phyloP scores from a whole-genome alignment of 1,140 invertebrate genomes.

The Parapsyche elsis region DNA sequence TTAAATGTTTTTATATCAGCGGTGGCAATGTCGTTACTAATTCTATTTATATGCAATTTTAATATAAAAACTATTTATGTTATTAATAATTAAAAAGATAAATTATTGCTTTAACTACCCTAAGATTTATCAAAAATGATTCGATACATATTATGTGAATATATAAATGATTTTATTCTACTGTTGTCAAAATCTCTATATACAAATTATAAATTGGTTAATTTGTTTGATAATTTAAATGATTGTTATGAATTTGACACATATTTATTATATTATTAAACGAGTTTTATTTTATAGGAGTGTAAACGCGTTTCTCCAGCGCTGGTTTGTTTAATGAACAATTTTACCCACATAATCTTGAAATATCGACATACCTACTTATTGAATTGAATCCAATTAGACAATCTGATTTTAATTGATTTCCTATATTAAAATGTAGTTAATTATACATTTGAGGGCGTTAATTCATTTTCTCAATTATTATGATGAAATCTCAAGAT shows the following conservation, averaged over 20 bases:
- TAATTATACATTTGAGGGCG: no score
- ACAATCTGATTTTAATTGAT: no score
- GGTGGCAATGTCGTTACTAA: background rate
- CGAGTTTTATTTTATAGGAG: background rate
- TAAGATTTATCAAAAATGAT: background rate
- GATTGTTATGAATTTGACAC: background rate
- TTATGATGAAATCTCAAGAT: no score
- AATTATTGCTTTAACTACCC: background rate
- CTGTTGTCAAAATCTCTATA: conserved; percentile 8
- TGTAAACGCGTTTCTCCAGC: no score
- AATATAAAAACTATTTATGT: background rate
- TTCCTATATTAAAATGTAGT: no score
- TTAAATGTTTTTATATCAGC: background rate
- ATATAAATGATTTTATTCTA: background rate
- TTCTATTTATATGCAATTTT: background rate
- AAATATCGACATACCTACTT: no score
- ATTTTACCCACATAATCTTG: no score
- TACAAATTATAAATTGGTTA: background rate
- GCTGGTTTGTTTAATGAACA: no score
- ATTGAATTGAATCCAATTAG: no score
- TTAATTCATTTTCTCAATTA: no score
- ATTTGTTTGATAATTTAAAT: conserved; percentile 14
- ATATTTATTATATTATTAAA: background rate
- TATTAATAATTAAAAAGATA: background rate
- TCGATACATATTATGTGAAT: background rate